Evolutionary conservation across 2,113 vertebrate species (phyloP).

Genomic region (Bubo bubo): DNA sequence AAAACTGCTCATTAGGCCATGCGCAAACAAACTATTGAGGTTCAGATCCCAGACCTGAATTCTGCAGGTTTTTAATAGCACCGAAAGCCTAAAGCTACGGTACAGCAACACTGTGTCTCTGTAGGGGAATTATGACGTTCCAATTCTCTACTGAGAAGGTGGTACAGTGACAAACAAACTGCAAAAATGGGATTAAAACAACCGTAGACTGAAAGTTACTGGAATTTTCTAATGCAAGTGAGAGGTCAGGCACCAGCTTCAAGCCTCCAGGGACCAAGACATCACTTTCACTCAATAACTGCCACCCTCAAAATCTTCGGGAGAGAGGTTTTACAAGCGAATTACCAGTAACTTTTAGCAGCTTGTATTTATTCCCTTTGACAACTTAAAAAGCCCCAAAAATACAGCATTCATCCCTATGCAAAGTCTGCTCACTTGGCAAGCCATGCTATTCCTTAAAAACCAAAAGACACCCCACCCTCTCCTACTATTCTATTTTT

Average conservation of each 20-base stretch:
- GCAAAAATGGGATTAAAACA: neutral
- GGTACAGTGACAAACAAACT: neutral
- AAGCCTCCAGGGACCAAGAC: neutral
- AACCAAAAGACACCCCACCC: neutral
- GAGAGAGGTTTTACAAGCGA: neutral
- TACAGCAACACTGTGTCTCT: neutral
- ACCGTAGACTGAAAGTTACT: accelerated
- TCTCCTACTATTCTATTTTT: neutral
- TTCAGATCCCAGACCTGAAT: neutral
- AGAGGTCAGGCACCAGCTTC: neutral
- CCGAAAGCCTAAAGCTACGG: neutral
- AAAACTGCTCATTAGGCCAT: neutral
- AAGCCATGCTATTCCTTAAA: neutral
- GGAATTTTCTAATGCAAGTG: neutral
- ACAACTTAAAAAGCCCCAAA: neutral
- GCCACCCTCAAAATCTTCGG: neutral
- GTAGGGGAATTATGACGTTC: neutral
- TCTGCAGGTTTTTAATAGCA: neutral
- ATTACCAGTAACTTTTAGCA: neutral
- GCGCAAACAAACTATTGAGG: neutral
- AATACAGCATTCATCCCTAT: neutral
- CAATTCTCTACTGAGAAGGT: neutral
- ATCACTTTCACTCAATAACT: neutral
- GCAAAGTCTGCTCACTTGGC: neutral
- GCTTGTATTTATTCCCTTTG: neutral